Percentiles rank a stretch among this genome's conserved stretches.
phyloP scores from a whole-genome alignment of 2,797 vertebrate genomes.

The Enteromius paludinosus region DNA sequence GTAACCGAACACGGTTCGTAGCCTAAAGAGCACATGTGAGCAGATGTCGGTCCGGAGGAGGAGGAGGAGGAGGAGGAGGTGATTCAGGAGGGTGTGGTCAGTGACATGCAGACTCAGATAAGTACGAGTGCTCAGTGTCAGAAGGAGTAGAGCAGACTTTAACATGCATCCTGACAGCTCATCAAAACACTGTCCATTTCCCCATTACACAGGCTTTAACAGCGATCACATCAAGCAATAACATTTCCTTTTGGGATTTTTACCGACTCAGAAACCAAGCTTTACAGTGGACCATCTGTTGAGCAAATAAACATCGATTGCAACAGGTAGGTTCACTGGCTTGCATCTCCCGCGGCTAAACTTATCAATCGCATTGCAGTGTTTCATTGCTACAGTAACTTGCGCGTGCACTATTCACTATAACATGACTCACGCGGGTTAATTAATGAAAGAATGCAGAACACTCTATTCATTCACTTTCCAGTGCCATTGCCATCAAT shows the following conservation, averaged over 20 bases:
- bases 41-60: not conserved
- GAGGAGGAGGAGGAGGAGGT: slow-evolving; percentile 26
- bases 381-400: not conserved
- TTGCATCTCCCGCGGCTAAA: not conserved
- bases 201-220: not conserved
- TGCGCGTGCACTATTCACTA: not conserved
- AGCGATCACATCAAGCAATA: not conserved
- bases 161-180: not conserved
- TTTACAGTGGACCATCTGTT: not conserved
- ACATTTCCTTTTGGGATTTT: not conserved
- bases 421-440: not conserved
- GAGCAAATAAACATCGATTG: not conserved
- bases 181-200: not conserved
- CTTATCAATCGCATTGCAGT: not conserved
- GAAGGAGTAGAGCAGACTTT: slow-evolving; percentile 21
- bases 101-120: slow-evolving; percentile 32
- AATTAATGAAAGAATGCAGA: not conserved
- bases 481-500: not conserved
- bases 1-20: not conserved
- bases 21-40: not conserved
- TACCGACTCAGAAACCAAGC: not conserved
- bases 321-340: slow-evolving; percentile 22
- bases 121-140: slow-evolving; percentile 30
- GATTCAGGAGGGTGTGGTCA: slow-evolving; percentile 38
- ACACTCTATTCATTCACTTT: not conserved